Base-by-base conservation (phyloP, 53 echinoderm and acorn worm genomes). In the Paracentrotus lividus region DNA sequence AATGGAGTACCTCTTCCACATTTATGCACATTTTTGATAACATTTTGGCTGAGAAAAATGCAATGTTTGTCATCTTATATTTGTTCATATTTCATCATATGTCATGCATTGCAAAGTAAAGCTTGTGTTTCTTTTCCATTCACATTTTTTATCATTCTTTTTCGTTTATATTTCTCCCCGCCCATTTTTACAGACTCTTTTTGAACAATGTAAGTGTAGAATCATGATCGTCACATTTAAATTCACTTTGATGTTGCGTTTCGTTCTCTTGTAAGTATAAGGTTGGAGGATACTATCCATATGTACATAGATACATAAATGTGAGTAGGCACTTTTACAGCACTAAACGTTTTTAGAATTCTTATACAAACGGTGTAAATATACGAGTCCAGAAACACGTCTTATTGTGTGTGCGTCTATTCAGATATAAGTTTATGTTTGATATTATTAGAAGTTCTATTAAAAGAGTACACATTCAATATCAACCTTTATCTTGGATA, bases 401-500 rank as follows among this genome's bases (percentile, higher is more conserved):
- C 57, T 72, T 51, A 69, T 72, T 72, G 69, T 90, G 64, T 89
- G 64, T 89, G 64, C 42, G 27, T 90, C 43, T 69, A 69, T 90
- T 31, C 69, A 69, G 90, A 90, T n/a, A n/a, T 65, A 64, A 42
- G 89, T 60, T 89, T 89, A 90, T 72, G 72, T 72, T 90, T 90
- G 90, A 90, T 90, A 90, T 90, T 1, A 49, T 68, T 90, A 90
- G 90, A 90, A 72, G 72, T 27, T 90, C 72, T 90, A 90, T 72
- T 90, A 72, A 90, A 68, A 72, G 15, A 64, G 90, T 90, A 90
- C 66, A 90, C 90, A 90, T 90, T 90, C 90, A 16, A 44, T 90
- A 90, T 90, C 52, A 45, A 89, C 54, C 18, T 52, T 21, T 26
- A 29, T 14, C 44, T 24, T 49, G 85, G 51, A 16, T 85, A 52